A percentile compares a stretch with the other conserved stretches of the same genome.
Evolutionary conservation across 1,140 invertebrate species (phyloP).

Genomic region (Drosophila kepulauana): DNA sequence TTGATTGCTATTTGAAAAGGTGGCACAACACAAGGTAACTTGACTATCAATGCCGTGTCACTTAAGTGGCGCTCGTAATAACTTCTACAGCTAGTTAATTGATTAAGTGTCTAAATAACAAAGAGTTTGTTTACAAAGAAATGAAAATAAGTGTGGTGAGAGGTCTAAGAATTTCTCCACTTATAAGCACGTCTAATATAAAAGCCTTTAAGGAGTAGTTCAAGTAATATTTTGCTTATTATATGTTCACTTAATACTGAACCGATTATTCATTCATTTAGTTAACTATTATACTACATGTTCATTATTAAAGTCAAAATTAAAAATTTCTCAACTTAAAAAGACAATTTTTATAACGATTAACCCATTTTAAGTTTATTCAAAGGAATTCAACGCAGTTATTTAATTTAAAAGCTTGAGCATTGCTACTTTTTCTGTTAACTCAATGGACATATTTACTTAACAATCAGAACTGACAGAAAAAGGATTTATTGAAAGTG

Average conservation of each 20-base stretch:
- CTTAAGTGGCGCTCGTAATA: conserved; percentile 1
- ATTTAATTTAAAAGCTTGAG: background rate
- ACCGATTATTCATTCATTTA: no score
- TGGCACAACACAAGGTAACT: conserved; percentile 34
- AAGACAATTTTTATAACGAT: no score
- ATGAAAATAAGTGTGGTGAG: no score
- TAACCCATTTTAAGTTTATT: background rate
- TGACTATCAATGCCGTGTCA: conserved; percentile 3
- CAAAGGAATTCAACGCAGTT: background rate
- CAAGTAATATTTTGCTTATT: no score
- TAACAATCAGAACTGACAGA: background rate
- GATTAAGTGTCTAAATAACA: conserved; percentile 9
- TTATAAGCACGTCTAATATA: no score
- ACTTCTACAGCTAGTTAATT: background rate
- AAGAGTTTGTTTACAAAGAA: background rate
- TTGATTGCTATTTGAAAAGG: conserved; percentile 67
- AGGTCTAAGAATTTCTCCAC: no score
- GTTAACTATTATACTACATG: no score
- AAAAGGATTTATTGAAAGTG: background rate
- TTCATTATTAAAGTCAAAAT: no score
- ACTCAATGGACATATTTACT: background rate
- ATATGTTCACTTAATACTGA: no score
- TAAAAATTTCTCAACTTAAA: no score
- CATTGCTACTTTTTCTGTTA: background rate
- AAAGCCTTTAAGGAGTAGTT: no score